These are phyloP conservation scores for Sciaenops ocellatus DNA, from an alignment of 2,797 vertebrate genomes.

Conservation along the genomic window DNA sequence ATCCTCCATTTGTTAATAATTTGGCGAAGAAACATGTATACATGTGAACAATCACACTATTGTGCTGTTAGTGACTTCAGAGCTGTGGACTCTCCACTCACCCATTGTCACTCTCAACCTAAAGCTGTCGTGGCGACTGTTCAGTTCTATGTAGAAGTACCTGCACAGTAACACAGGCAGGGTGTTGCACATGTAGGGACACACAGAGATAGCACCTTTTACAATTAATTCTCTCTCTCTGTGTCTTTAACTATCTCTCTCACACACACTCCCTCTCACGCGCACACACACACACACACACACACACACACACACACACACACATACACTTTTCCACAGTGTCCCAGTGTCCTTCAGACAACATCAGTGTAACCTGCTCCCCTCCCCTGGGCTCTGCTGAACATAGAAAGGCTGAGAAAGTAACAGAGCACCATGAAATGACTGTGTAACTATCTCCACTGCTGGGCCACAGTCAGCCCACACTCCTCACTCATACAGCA, in stretches of 20 bases:
- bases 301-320: conserved; percentile 2
- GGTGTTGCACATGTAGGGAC: background rate
- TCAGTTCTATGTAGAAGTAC: background rate
- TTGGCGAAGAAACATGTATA: conserved; percentile 4
- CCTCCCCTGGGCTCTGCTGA: conserved; percentile 59
- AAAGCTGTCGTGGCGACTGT: conserved; percentile 14
- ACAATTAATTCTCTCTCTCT: conserved; percentile 2
- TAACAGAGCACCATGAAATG: conserved; percentile 61
- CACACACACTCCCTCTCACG: conserved; percentile 8
- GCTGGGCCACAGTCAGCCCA: conserved; percentile 32
- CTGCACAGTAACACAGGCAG: background rate
- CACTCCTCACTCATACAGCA: conserved; percentile 28
- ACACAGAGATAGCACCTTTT: background rate
- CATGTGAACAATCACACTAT: conserved; percentile 15
- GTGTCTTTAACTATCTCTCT: background rate
- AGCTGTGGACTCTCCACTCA: conserved; percentile 22
- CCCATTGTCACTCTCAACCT: conserved; percentile 12
- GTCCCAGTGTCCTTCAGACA: conserved; percentile 77
- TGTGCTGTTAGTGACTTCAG: conserved; percentile 16
- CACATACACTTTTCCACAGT: conserved; percentile 28
- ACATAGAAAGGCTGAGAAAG: conserved; percentile 42
- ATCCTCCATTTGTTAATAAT: too few species aligned
- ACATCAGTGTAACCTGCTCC: conserved; percentile 66
- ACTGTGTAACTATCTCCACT: conserved; percentile 43
- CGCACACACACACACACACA: conserved; percentile 30